phyloP scores from a whole-genome alignment of 2,888 invertebrate genomes.

The Hylaea fasciaria region DNA sequence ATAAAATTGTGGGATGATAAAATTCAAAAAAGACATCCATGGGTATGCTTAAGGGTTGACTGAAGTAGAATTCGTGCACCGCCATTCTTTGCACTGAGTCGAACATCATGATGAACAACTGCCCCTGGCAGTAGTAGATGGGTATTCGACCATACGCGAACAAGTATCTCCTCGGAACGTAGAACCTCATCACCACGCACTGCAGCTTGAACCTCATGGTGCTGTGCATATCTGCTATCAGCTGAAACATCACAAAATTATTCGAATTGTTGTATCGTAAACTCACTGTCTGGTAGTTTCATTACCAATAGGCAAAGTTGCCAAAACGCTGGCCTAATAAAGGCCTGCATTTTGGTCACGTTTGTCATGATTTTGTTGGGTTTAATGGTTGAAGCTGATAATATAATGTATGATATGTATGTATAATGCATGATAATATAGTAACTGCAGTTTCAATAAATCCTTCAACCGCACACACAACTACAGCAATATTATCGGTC shows the following conservation, averaged over 20 bases:
- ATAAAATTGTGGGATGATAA: conserved; percentile 56
- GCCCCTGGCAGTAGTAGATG: conserved; percentile 69
- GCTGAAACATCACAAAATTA: conserved; percentile 43
- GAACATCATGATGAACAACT: conserved; percentile 48
- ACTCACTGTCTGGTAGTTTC: no score
- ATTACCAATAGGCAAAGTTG: no score
- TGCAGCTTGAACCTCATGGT: conserved; percentile 51
- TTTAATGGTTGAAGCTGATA: no score
- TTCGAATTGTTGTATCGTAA: no score
- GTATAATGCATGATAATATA: no score
- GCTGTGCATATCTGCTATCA: conserved; percentile 49
- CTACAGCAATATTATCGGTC: no score
- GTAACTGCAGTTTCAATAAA: no score
- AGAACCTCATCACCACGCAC: conserved; percentile 62
- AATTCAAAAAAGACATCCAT: conserved; percentile 58
- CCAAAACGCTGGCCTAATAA: no score
- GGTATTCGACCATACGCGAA: conserved; percentile 61
- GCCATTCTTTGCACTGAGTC: conserved; percentile 54
- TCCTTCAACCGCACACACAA: no score
- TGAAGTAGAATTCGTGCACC: conserved; percentile 67
- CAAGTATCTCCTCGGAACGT: conserved; percentile 49
- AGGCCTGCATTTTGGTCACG: no score
- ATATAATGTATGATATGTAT: no score
- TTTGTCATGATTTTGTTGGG: no score
- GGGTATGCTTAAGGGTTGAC: conserved; percentile 49